Evolutionary conservation across 2,113 vertebrate species (phyloP).

Genomic region (Marcusenius ussheri): DNA sequence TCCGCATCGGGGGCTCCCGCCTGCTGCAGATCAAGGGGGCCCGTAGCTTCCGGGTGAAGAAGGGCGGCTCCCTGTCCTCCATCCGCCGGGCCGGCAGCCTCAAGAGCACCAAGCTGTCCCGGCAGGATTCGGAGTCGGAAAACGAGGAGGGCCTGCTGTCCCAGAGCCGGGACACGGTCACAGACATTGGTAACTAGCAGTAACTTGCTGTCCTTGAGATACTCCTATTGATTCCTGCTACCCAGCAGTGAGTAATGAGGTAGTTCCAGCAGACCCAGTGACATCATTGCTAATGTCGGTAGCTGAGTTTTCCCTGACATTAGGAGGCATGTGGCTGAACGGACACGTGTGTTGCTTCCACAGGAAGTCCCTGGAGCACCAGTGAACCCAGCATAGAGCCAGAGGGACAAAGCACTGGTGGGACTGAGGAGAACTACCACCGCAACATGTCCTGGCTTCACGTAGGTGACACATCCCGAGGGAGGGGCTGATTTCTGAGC

Average conservation of each 20-base stretch:
- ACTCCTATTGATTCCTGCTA: not conserved
- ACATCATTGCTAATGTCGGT: not conserved
- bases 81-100: constrained; percentile 93
- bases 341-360: not conserved
- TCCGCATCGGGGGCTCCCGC: constrained; percentile 91
- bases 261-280: not conserved
- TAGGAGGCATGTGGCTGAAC: not conserved
- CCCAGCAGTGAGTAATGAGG: not conserved
- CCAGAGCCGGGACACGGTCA: constrained; percentile 97
- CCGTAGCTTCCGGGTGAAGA: constrained; percentile 95
- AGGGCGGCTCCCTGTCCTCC: constrained; percentile 93
- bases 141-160: constrained; percentile 92
- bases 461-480: constrained; percentile 46
- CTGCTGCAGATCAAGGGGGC: constrained; percentile 99
- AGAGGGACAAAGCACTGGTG: constrained; percentile 76
- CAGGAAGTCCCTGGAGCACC: constrained; percentile 91
- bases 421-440: constrained; percentile 89
- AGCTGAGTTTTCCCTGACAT: not conserved
- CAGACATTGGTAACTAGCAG: constrained; percentile 77
- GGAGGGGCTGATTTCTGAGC: not conserved
- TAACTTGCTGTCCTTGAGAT: not conserved
- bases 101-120: constrained; percentile 96
- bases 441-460: constrained; percentile 97
- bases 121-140: constrained; percentile 98
- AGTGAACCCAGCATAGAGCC: constrained; percentile 98